Base-by-base conservation (phyloP, 2,797 vertebrate genomes). In the Miichthys miiuy region DNA sequence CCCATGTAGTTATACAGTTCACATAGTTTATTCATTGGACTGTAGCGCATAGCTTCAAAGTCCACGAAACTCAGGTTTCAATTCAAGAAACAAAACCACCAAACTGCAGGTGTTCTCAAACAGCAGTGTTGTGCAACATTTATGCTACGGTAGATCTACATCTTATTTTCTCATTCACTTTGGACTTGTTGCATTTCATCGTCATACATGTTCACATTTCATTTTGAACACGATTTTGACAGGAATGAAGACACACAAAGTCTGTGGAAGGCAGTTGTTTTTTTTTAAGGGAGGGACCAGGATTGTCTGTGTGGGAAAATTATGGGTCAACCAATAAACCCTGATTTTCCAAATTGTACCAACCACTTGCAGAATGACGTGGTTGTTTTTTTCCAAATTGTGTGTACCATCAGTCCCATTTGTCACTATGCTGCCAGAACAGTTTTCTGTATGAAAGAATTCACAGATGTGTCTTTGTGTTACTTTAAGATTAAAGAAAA, bases 71-170 rank as follows among this genome's bases (percentile, higher is more conserved):
- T 48, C 23, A 58, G 50, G 46, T 77, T 74, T 55, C 30, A 79
- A 20, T 80, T 79, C 30, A 76, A 73, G 50, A 68, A 65, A 80
- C 68, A 82, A 80, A 86, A 77, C 67, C 77, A 73, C 77, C 68
- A 65, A 75, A 66, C 54, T 74, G 71, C 86, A 88, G 87, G 80
- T 89, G 85, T 84, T 79, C 61, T 82, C 47, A 21, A 11, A 46
- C 73, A 75, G 67, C 57, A 2, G 6, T n/a, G 63, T 55, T 75
- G 21, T 47, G 21, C 54, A 82, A 60, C 38, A 55, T 72, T 57
- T 21, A 47, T 48, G 12, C 21, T 5, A 23, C 20, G 1, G 2
- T 48, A 17, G 8, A 56, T 54, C 17, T 44, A 54, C 44, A n/a
- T 55, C 10, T 61, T 54, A 61, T n/a, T 54, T 66, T 63, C 44